phyloP scores from a whole-genome alignment of 2,797 vertebrate species.

The Clarias platycephalus region DNA sequence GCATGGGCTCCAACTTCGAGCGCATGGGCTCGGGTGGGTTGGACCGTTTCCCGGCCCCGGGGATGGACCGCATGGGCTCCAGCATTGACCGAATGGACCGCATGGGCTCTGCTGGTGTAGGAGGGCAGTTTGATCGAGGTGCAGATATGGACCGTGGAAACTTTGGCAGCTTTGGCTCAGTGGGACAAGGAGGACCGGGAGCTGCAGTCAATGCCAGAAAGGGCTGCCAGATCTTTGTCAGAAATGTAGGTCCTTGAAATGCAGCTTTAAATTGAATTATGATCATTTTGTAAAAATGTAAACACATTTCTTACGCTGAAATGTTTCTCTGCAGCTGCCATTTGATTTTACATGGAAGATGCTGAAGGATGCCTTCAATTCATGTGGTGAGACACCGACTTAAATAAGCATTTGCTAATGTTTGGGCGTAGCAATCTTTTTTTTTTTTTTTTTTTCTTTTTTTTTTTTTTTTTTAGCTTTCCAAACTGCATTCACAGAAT shows the following conservation, averaged over 20 bases:
- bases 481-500: neutral
- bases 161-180: slow-evolving; percentile 87
- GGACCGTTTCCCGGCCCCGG: slow-evolving; percentile 61
- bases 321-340: slow-evolving; percentile 79
- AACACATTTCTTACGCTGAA: neutral
- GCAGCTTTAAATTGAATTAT: neutral
- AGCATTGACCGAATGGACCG: slow-evolving; percentile 71
- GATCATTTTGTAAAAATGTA: neutral
- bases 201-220: slow-evolving; percentile 82
- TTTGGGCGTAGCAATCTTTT: neutral
- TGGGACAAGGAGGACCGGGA: slow-evolving; percentile 76
- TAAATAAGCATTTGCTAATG: neutral
- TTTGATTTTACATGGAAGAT: slow-evolving; percentile 99
- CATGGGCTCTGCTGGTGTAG: slow-evolving; percentile 66
- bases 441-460: too few species aligned
- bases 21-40: slow-evolving; percentile 56
- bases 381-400: slow-evolving; percentile 80
- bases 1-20: slow-evolving; percentile 77
- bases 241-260: slow-evolving; percentile 82
- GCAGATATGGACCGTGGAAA: slow-evolving; percentile 89
- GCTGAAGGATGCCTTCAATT: slow-evolving; percentile 96
- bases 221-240: slow-evolving; percentile 97
- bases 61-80: slow-evolving; percentile 77
- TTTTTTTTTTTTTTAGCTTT: too few species aligned
- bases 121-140: slow-evolving; percentile 88